Percentiles rank a stretch among this genome's conserved stretches.
phyloP scores from a whole-genome alignment of 2,888 invertebrate genomes.

The Stenichneumon culpator region DNA sequence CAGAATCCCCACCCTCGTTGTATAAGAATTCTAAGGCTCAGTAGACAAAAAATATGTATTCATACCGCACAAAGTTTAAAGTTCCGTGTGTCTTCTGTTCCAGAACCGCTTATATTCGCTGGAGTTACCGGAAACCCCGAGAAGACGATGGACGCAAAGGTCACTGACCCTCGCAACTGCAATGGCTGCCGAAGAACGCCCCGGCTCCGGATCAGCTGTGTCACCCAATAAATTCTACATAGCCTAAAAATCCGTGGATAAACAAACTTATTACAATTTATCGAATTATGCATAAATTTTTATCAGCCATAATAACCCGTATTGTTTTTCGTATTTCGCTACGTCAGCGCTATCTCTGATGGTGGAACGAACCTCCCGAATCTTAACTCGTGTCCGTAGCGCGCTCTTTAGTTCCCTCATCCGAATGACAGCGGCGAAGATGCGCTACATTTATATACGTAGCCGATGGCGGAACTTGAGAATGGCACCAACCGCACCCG shows the following conservation, averaged over 20 bases:
- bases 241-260: not conserved
- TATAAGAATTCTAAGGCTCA: too few relatives aligned
- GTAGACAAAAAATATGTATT: too few relatives aligned
- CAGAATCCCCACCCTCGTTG: too few relatives aligned
- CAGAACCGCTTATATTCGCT: not conserved
- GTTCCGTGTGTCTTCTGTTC: not conserved
- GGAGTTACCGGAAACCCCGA: not conserved
- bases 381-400: slow-evolving; percentile 1
- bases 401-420: not conserved
- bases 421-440: not conserved
- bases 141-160: not conserved
- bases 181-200: not conserved
- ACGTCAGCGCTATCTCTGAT: slow-evolving; percentile 12
- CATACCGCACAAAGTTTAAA: not conserved
- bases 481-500: slow-evolving; percentile 58
- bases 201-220: not conserved
- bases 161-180: not conserved
- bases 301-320: not conserved
- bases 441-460: slow-evolving; percentile 17
- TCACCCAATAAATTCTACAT: not conserved
- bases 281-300: too few relatives aligned
- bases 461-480: slow-evolving; percentile 31
- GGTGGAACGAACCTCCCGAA: not conserved
- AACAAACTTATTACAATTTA: too few relatives aligned
- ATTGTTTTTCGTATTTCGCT: not conserved